These are phyloP conservation scores for Chrosomus eos DNA, from an alignment of 2,797 vertebrate genomes.

Conservation along the genomic window DNA sequence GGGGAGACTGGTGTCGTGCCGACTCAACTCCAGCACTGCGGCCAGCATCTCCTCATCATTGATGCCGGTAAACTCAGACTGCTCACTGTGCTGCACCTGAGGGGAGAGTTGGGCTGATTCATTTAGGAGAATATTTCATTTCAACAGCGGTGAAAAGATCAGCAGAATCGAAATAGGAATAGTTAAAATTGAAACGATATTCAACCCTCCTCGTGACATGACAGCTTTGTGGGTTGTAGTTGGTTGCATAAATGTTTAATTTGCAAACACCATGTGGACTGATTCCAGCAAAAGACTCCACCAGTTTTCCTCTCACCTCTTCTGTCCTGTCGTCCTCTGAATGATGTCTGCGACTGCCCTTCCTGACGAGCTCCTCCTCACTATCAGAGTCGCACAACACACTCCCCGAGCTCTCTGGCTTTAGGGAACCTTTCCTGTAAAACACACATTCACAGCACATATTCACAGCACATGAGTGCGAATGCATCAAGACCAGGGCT, in stretches of 20 bases:
- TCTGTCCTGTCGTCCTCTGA: constrained; percentile 74
- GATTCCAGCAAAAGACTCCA: accelerated
- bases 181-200: no score
- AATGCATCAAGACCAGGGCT: background rate
- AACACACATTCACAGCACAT: background rate
- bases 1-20: constrained; percentile 81
- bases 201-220: no score
- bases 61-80: constrained; percentile 82
- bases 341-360: constrained; percentile 80
- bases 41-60: constrained; percentile 94
- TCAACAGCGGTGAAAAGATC: no score
- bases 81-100: constrained; percentile 79
- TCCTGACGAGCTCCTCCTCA: constrained; percentile 88
- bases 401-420: constrained; percentile 76
- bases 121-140: background rate
- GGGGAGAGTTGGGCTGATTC: background rate
- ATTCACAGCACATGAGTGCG: background rate
- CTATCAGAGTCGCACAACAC: constrained; percentile 89
- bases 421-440: constrained; percentile 85
- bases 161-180: no score
- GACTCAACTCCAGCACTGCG: constrained; percentile 92
- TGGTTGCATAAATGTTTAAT: no score
- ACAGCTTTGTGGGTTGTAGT: no score
- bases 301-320: constrained; percentile 69
- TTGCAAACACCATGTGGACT: no score